Conservation (phyloP, 30 jellyfish, hydroid and myxozoan species). For the Haliclystus octoradiatus region DNA sequence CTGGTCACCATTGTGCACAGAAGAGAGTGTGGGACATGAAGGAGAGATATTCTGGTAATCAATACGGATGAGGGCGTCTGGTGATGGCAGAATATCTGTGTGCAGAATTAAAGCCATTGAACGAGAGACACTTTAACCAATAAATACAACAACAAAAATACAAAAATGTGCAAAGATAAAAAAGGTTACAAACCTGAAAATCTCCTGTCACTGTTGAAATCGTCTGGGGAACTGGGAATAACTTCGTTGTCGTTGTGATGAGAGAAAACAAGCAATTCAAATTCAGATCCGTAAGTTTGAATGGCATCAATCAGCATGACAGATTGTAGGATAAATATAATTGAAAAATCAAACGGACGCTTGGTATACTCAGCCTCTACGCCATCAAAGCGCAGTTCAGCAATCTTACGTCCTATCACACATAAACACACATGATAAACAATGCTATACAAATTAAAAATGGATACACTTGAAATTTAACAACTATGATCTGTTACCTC, state of each 20-base stretch:
- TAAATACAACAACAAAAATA: too few species aligned
- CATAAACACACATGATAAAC: not conserved
- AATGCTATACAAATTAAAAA: not conserved
- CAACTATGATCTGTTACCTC: conserved; percentile 44
- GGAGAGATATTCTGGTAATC: conserved; percentile 61
- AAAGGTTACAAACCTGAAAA: too few species aligned
- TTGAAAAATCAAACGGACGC: conserved; percentile 84
- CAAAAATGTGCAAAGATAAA: too few species aligned
- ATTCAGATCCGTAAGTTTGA: conserved; percentile 92
- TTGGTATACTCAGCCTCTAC: conserved; percentile 79
- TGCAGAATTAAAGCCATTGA: too few species aligned
- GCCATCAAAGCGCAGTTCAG: conserved; percentile 74
- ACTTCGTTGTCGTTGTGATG: conserved; percentile 9
- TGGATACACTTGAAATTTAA: not conserved
- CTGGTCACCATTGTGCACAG: conserved; percentile 19
- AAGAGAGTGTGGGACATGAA: conserved; percentile 37
- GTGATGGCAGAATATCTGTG: not conserved
- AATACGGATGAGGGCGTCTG: conserved; percentile 70
- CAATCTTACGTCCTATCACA: conserved; percentile 73
- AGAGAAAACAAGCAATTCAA: conserved; percentile 70
- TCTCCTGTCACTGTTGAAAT: too few species aligned
- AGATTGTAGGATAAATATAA: conserved; percentile 65
- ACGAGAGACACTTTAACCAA: not conserved
- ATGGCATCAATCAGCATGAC: conserved; percentile 77
- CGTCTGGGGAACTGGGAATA: too few species aligned